Base-by-base conservation (phyloP, 2,888 invertebrate genomes). In the Ethmia dodecea region DNA sequence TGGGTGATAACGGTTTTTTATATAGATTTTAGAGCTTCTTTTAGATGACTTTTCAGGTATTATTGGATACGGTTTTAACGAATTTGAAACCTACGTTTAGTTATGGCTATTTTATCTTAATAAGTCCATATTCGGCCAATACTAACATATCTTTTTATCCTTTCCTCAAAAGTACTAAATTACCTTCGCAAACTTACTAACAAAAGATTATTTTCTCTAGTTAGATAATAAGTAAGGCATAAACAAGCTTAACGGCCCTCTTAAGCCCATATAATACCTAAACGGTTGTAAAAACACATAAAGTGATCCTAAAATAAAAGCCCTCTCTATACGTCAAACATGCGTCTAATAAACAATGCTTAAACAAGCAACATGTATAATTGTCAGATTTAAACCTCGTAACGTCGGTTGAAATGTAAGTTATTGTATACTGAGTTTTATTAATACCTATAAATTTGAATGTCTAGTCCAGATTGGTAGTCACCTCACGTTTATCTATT, bases 271-370 rank as follows among this genome's bases (percentile, higher is more conserved):
- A n/a, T n/a, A n/a, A n/a, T 22, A 22, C 22, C 51, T 37, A 48
- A 50, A 66, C 66, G 65, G 63, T 63, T 71, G 73, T 66, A 54
- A 67, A 74, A 75, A 75, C 72, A 74, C 67, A 74, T 74, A 66
- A 75, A 73, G 55, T 51, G 48, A 49, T 49, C 57, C 55, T 42
- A 66, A 74, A 75, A 74, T 74, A 72, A 62, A 11, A 59, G 54
- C 52, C 35, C 11, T 11, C 52, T 60, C 59, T 56, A 61, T 64
- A 63, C 58, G 66, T 67, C 68, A 65, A 63, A 60, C 51, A 55
- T 55, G 50, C 67, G 60, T 46, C 61, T 47, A 54, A 73, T 78
- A 77, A 78, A 77, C 69, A 70, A 68, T 53, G 53, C 50, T 59
- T 63, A 66, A 67, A 67, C 59, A 67, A 62, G 54, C 67, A 57